These are phyloP conservation scores for Trissolcus brochymenae DNA, from an alignment of 2,888 invertebrate genomes.

Conservation along the genomic window DNA sequence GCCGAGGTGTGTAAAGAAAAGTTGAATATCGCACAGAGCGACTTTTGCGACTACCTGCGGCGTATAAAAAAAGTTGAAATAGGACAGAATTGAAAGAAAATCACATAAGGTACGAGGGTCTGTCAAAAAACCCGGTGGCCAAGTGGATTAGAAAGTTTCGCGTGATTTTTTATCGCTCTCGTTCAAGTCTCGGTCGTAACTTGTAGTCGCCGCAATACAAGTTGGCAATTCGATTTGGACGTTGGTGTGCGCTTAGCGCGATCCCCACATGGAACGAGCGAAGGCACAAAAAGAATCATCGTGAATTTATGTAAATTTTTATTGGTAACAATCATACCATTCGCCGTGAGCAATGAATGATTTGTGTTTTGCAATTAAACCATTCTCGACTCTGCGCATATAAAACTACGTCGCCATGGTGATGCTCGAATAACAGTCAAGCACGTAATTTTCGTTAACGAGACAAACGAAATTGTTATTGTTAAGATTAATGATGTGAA, in stretches of 20 bases:
- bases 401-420: slow-evolving; percentile 30
- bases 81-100: slow-evolving; percentile 47
- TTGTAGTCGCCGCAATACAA: slow-evolving; percentile 24
- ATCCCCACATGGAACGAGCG: not conserved
- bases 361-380: slow-evolving; percentile 55
- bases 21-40: slow-evolving; percentile 19
- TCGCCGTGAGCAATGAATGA: slow-evolving; percentile 41
- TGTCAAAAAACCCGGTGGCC: slow-evolving; percentile 26
- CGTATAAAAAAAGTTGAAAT: slow-evolving; percentile 44
- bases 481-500: slow-evolving; percentile 52
- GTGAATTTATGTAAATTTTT: slow-evolving; percentile 50
- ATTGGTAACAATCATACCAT: slow-evolving; percentile 43
- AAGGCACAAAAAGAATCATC: slow-evolving; percentile 11
- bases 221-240: slow-evolving; percentile 34
- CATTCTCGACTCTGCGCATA: slow-evolving; percentile 37
- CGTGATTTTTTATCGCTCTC: slow-evolving; percentile 15
- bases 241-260: slow-evolving; percentile 2
- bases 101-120: slow-evolving; percentile 37
- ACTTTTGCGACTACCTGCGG: slow-evolving; percentile 31
- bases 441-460: slow-evolving; percentile 54
- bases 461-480: slow-evolving; percentile 57
- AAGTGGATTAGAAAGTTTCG: slow-evolving; percentile 47
- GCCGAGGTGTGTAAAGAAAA: slow-evolving; percentile 11
- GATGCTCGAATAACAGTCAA: slow-evolving; percentile 34
- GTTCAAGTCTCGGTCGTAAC: slow-evolving; percentile 13